Conservation (phyloP, 2,113 vertebrate species). For the Pao palembangensis region DNA sequence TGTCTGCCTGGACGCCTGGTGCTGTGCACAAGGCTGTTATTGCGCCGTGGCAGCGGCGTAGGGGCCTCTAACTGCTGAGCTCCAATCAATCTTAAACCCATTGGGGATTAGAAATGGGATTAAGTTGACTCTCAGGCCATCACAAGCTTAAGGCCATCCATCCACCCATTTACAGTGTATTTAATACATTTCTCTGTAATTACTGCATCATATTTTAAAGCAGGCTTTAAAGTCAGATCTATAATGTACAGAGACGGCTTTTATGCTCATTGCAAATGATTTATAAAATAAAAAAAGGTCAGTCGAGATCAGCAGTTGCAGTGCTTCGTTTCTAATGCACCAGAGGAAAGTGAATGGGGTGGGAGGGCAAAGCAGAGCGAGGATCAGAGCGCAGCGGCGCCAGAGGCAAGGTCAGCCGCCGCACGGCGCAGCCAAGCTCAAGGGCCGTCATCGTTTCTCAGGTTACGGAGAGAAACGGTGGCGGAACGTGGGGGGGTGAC, state of each 20-base stretch:
- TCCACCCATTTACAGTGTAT: conserved; percentile 33
- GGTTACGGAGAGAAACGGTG: not conserved
- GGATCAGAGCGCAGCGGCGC: conserved; percentile 45
- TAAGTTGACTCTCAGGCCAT: conserved; percentile 51
- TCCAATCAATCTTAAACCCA: conserved; percentile 40
- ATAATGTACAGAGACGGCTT: conserved; percentile 15
- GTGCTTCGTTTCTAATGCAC: conserved; percentile 23
- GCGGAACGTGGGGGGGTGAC: not conserved
- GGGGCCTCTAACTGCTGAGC: conserved; percentile 52
- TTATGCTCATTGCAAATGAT: conserved; percentile 1
- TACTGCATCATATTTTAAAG: conserved; percentile 31
- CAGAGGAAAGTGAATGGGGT: conserved; percentile 3
- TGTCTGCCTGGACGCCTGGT: conserved; percentile 43
- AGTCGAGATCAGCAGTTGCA: not conserved
- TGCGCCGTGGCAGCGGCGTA: conserved; percentile 17
- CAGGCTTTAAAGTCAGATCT: conserved; percentile 5
- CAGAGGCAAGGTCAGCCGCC: conserved; percentile 52
- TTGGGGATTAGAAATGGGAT: conserved; percentile 62
- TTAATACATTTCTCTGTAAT: conserved; percentile 33
- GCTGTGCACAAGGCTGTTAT: conserved; percentile 35
- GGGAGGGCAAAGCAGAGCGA: conserved; percentile 11
- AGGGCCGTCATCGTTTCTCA: conserved; percentile 12
- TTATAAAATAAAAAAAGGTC: conserved; percentile 13
- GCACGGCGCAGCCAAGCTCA: conserved; percentile 10
- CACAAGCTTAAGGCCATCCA: conserved; percentile 34